Base-by-base conservation (phyloP, 2,888 invertebrate species). In the Diachrysia chrysitis region DNA sequence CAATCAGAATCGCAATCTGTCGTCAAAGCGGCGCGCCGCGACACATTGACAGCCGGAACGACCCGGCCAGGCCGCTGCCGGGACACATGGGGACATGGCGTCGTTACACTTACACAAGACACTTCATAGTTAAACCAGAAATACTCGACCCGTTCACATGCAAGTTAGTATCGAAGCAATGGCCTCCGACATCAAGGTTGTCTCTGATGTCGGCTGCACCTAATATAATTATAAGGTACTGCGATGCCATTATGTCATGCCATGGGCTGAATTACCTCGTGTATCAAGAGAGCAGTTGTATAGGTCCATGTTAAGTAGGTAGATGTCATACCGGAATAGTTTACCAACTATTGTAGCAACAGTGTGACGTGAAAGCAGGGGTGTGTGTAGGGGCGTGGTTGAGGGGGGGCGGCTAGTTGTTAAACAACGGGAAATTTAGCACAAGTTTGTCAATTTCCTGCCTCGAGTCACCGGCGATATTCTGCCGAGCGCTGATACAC, bases 361-460 rank as follows among this genome's bases (percentile, higher is more conserved):
- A 35, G 35, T 9, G 35, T 35, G 2, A 35, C 35, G 35, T 35
- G 35, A 35, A 2, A 14, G 35, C 1, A 35, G 35, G 12, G 14
- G 35, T 10, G 14, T 12, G 35, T 35, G 35, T 10, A 14, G 9
- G 1, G 35, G 35, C 6, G 32, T 1, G 9, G 32, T 3, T 3
- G 32, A 9, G 10, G 2, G 29, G 60, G 48, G 48, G 16, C n/a
- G n/a, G n/a, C n/a, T n/a, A n/a, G n/a, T n/a, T 0, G 32, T n/a
- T 46, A 54, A 17, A 42, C 54, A 25, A 42, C 16, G 29, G 16
- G 42, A 59, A 46, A 42, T 23, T 53, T 29, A 19, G 32, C 25
- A 9, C 65, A 81, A 80, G 62, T 78, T 79, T 80, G 59, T 71
- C 75, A 80, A 82, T 83, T 76, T 76, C 75, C 74, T 71, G 55